A percentile compares a stretch with the other conserved stretches of the same genome.
Evolutionary conservation across 2,888 invertebrate species (phyloP).

Genomic region (Drosophila infuscata): DNA sequence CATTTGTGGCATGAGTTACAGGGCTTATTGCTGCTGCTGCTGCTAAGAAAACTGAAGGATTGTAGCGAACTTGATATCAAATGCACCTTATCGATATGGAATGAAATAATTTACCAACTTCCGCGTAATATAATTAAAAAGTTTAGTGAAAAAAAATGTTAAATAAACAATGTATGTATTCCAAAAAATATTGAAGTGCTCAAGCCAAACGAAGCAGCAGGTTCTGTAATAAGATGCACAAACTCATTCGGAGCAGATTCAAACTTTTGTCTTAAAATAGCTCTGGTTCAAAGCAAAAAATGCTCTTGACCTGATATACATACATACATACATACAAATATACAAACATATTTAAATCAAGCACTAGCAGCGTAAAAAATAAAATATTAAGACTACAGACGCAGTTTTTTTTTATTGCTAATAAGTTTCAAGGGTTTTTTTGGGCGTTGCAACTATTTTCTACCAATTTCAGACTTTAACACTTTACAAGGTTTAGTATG

Average conservation of each 20-base stretch:
- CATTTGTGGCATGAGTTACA: not conserved
- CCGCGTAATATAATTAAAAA: no score
- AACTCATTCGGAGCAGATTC: constrained; percentile 37
- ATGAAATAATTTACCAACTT: not conserved
- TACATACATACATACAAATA: no score
- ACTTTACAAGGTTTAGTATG: not conserved
- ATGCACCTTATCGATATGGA: not conserved
- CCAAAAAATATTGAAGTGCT: constrained; percentile 24
- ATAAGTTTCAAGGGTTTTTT: not conserved
- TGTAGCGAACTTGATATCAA: constrained; percentile 6
- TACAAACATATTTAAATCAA: not conserved
- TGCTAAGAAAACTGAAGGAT: not conserved
- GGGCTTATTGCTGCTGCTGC: not conserved
- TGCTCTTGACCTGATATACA: not conserved
- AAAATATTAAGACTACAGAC: not conserved
- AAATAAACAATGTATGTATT: not conserved
- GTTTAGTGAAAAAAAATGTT: not conserved
- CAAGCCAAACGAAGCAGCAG: constrained; percentile 5
- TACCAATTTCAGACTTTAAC: not conserved
- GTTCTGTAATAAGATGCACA: constrained; percentile 47
- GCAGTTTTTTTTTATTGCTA: not conserved
- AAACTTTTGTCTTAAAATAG: constrained; percentile 25
- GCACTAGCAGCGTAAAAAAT: not conserved
- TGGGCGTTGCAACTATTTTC: not conserved
- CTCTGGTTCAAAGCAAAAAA: not conserved